Conservation (phyloP, 2,888 invertebrate genomes). For the Penaeus monodon region DNA sequence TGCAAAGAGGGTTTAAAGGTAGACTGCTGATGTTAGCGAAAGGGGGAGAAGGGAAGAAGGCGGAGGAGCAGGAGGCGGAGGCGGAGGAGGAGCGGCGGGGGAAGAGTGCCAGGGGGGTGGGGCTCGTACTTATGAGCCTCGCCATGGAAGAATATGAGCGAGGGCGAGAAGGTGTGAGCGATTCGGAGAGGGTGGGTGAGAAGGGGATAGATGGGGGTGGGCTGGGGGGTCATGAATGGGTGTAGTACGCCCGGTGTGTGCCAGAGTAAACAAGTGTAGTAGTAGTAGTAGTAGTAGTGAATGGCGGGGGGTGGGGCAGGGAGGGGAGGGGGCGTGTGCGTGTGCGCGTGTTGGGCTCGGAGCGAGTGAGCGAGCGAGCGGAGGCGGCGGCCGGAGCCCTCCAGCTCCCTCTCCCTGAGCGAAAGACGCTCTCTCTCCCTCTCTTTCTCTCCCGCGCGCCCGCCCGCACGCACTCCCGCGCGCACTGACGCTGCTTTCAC, state of each 20-base stretch:
- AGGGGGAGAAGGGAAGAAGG: conserved; percentile 2
- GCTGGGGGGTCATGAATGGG: neutral
- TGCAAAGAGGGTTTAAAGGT: neutral
- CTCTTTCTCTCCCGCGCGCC: neutral
- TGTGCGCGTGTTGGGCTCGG: too few relatives aligned
- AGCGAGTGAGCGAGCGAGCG: conserved; percentile 3
- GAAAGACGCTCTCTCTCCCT: neutral
- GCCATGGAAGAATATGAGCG: neutral
- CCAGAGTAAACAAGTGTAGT: too few relatives aligned
- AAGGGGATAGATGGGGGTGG: neutral
- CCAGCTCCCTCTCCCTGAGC: conserved; percentile 1
- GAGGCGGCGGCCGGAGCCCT: neutral
- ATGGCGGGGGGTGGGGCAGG: conserved; percentile 14
- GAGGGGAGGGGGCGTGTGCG: neutral
- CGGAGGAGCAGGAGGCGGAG: neutral
- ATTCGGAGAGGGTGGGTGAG: conserved; percentile 8
- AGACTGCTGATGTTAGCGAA: neutral
- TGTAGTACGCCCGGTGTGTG: too few relatives aligned
- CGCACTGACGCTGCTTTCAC: too few relatives aligned
- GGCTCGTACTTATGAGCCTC: neutral
- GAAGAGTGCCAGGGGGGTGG: neutral
- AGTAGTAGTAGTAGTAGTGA: conserved; percentile 12
- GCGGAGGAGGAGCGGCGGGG: conserved; percentile 2
- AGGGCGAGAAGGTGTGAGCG: neutral
- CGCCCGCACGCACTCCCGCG: neutral